These are phyloP conservation scores for Sparus aurata DNA, from an alignment of 2,797 vertebrate genomes.

Conservation along the genomic window DNA sequence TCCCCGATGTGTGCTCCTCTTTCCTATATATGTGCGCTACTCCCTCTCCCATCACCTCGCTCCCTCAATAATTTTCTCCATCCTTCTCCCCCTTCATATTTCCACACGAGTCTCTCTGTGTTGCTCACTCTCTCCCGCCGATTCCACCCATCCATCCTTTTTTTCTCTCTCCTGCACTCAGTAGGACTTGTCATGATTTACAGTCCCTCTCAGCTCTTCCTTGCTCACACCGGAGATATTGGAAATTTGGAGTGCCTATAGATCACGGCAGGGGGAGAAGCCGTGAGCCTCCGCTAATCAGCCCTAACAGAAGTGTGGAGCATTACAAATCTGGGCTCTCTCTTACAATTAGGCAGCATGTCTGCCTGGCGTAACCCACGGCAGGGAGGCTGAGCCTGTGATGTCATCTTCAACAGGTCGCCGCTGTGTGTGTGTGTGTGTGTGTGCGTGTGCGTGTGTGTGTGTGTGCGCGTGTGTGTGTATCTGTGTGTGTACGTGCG, in stretches of 20 bases:
- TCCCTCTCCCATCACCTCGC: constrained; percentile 67
- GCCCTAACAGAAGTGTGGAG: constrained; percentile 80
- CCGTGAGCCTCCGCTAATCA: constrained; percentile 81
- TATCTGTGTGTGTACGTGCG: constrained; percentile 37
- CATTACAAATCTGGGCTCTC: constrained; percentile 81
- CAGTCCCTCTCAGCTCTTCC: constrained; percentile 79
- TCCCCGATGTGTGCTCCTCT: constrained; percentile 74
- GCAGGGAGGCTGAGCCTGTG: constrained; percentile 67
- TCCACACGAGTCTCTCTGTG: constrained; percentile 68
- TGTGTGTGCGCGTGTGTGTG: constrained; percentile 43
- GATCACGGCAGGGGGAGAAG: constrained; percentile 79
- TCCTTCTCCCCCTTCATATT: constrained; percentile 68
- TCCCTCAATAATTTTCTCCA: constrained; percentile 71
- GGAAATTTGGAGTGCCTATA: constrained; percentile 85
- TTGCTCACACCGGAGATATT: constrained; percentile 81
- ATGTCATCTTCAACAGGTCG: constrained; percentile 72
- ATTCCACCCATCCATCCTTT: constrained; percentile 58
- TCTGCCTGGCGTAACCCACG: constrained; percentile 68
- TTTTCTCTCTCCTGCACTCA: constrained; percentile 60
- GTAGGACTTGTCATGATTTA: constrained; percentile 83
- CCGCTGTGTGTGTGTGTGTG: constrained; percentile 21
- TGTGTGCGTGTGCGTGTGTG: constrained; percentile 37
- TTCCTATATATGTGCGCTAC: constrained; percentile 58
- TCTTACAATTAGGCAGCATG: constrained; percentile 76
- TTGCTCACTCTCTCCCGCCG: constrained; percentile 55